Evolutionary conservation across 2,797 vertebrate genomes (phyloP), one percentile per base, ranked within the genome.

Genomic region (Spatula clypeata): DNA sequence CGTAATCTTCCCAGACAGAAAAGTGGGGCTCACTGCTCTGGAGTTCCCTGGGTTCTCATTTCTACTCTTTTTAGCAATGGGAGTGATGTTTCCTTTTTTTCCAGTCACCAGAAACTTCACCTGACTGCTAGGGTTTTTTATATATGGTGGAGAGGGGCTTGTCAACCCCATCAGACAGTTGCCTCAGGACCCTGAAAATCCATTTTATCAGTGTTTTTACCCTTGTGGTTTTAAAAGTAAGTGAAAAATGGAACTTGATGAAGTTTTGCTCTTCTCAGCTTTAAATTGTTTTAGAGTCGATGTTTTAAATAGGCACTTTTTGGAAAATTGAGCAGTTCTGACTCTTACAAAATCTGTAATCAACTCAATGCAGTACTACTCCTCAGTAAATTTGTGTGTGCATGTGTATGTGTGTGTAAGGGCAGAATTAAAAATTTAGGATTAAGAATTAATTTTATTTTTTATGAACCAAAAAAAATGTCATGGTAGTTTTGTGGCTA

Each of bases 251-350:
- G 8, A 79, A 47, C 8, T 18, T 66, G 49, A 44, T 4, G 9
- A 70, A 9, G 8, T 54, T 93, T 61, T 66, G 4, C 2, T 82
- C 20, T 79, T 67, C 44, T 64, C 15, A 13, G 3, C 5, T 60
- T 75, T 69, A 36, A 38, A 38, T 4, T 31, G 2, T 11, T 91
- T 81, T 29, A 84, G 47, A 85, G 49, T 14, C 60, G 42, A 1
- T 20, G 5, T 2, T 10, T 42, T 60, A 55, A 64, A 15, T 55
- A 14, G 29, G 6, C 6, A 38, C 2, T 9, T 49, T 87, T 66
- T 36, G 31, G 38, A 86, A 90, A 79, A 44, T 0, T 0, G 4
- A 57, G n/a, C 24, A 0, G 1, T 51, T 58, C 79, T 42, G 9
- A 49, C 11, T 44, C 3, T 45, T 60, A 12, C 7, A 67, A 26